phyloP scores from a whole-genome alignment of 2,113 vertebrate species.

The Melanostigma gelatinosum region DNA sequence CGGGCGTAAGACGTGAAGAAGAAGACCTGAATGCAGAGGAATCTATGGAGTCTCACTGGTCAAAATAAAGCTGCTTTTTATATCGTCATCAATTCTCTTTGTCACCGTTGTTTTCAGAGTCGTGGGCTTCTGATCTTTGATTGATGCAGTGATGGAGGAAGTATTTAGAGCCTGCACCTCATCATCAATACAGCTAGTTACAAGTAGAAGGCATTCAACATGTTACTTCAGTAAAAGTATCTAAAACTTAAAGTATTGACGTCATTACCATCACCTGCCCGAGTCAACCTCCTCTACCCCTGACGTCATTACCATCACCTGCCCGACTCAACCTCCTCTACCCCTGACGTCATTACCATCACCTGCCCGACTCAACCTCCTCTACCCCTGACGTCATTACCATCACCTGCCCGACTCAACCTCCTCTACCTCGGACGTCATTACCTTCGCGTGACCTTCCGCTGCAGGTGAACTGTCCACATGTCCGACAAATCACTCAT shows the following conservation, averaged over 20 bases:
- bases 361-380: too few species aligned
- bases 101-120: not conserved
- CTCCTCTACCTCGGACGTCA: constrained; percentile 16
- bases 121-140: not conserved
- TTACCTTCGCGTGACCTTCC: not conserved
- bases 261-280: constrained; percentile 1
- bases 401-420: constrained; percentile 1
- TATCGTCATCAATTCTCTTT: not conserved
- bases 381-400: too few species aligned
- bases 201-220: too few species aligned
- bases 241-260: too few species aligned
- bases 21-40: not conserved
- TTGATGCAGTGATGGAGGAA: not conserved
- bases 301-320: constrained; percentile 1
- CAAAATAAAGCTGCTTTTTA: not conserved
- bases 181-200: too few species aligned
- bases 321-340: too few species aligned
- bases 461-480: not conserved
- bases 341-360: not conserved
- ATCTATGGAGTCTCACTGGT: not conserved
- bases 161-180: not conserved
- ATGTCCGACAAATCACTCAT: not conserved
- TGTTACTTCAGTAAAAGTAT: too few species aligned
- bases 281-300: not conserved
- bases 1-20: not conserved